Conservation (phyloP, 2,888 invertebrate species). For the Cordilura impudica region DNA sequence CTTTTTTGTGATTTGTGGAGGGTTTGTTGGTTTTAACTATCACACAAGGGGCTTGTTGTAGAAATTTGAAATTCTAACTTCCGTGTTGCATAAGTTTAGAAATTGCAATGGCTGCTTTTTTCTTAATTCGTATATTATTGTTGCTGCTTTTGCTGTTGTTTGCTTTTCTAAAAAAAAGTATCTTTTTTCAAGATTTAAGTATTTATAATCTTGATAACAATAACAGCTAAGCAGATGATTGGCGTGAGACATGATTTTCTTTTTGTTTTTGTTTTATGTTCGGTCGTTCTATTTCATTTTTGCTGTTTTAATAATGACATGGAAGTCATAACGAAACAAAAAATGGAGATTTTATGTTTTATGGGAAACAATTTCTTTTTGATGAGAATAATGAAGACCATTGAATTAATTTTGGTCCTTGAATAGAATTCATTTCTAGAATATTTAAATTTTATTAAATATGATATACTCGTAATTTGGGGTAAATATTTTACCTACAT, state of each 20-base stretch:
- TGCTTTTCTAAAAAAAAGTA: conserved; percentile 53
- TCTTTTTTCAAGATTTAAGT: conserved; percentile 56
- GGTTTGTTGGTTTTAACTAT: conserved; percentile 56
- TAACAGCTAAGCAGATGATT: conserved; percentile 58
- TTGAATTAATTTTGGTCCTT: neutral
- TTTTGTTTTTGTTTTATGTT: conserved; percentile 18
- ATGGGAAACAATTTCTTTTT: conserved; percentile 35
- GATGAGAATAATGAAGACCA: conserved; percentile 30
- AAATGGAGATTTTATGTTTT: conserved; percentile 36
- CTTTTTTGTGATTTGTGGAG: conserved; percentile 54
- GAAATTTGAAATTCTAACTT: conserved; percentile 33
- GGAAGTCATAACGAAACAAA: neutral
- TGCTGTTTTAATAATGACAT: conserved; percentile 8
- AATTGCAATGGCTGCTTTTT: conserved; percentile 55
- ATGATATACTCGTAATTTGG: too few relatives aligned
- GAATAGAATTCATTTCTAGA: too few relatives aligned
- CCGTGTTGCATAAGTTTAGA: conserved; percentile 42
- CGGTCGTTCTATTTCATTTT: neutral
- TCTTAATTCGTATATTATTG: conserved; percentile 7
- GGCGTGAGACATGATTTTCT: conserved; percentile 60
- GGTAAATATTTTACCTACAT: too few relatives aligned
- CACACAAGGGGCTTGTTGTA: conserved; percentile 41
- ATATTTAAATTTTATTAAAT: too few relatives aligned
- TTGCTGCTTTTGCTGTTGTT: conserved; percentile 22
- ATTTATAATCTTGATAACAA: conserved; percentile 62